Conservation (phyloP, 2,113 vertebrate species). For the Rhea americana region DNA sequence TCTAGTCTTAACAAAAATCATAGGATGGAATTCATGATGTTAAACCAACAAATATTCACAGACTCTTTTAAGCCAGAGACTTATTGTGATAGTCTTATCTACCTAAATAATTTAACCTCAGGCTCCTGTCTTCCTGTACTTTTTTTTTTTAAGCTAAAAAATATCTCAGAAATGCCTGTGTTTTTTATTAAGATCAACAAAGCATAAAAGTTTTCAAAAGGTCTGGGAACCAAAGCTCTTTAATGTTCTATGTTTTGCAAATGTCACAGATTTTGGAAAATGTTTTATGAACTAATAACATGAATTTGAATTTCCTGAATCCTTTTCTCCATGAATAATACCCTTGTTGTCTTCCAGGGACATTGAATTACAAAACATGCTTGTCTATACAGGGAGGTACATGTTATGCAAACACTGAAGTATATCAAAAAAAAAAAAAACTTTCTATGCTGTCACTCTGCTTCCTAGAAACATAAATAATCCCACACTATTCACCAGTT, state of each 20-base stretch:
- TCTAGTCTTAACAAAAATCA: neutral
- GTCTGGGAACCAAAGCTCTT: neutral
- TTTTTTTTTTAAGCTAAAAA: neutral
- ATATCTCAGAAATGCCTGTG: neutral
- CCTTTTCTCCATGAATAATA: constrained; percentile 12
- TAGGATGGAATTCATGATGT: neutral
- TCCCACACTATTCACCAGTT: neutral
- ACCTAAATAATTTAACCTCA: neutral
- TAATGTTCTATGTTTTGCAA: neutral
- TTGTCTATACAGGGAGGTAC: neutral
- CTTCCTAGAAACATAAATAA: constrained; percentile 12
- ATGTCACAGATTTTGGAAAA: constrained; percentile 23
- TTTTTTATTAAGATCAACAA: neutral
- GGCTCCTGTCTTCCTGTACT: neutral
- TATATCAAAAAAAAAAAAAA: neutral
- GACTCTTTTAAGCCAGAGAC: neutral
- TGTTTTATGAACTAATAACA: neutral
- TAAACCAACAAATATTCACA: neutral
- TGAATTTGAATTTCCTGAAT: neutral
- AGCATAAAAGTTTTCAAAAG: constrained; percentile 6
- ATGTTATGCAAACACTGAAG: constrained; percentile 9
- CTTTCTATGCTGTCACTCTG: neutral
- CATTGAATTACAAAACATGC: neutral
- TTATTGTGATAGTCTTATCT: neutral
- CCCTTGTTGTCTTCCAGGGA: neutral